Percentiles rank a stretch among this genome's conserved stretches.
These are phyloP conservation scores for Copidosoma aretas DNA, from an alignment of 2,888 invertebrate genomes.

Conservation along the genomic window DNA sequence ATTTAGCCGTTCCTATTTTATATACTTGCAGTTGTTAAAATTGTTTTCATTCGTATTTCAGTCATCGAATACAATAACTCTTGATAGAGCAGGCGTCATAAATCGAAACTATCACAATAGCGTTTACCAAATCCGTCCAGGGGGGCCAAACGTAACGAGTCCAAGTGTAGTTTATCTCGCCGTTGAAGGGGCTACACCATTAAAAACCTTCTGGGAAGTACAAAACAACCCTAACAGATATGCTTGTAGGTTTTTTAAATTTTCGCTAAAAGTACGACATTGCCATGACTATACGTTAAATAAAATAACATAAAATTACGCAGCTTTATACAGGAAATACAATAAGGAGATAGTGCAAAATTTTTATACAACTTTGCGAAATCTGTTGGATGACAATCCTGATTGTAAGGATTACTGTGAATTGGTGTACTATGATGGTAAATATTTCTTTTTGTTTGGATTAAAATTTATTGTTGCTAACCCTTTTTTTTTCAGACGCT, in stretches of 20 bases:
- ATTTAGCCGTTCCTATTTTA: no score
- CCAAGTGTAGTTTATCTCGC: constrained; percentile 61
- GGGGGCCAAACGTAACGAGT: constrained; percentile 41
- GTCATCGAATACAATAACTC: constrained; percentile 63
- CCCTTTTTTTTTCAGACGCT: constrained; percentile 42
- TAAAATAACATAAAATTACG: neutral
- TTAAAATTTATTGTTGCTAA: no score
- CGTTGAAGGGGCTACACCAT: constrained; percentile 71
- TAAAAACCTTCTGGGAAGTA: constrained; percentile 67
- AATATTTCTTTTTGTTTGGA: no score
- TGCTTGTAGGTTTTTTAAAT: constrained; percentile 54
- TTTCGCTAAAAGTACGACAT: constrained; percentile 50
- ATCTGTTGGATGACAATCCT: constrained; percentile 63
- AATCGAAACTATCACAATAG: constrained; percentile 68
- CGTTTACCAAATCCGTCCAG: constrained; percentile 67
- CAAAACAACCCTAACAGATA: constrained; percentile 52
- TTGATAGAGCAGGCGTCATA: constrained; percentile 69
- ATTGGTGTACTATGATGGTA: constrained; percentile 66
- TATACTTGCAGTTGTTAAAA: no score
- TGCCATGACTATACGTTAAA: constrained; percentile 13
- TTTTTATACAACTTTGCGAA: constrained; percentile 66
- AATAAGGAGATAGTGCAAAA: constrained; percentile 64
- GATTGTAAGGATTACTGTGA: constrained; percentile 66
- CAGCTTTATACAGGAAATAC: constrained; percentile 64
- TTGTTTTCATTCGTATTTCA: constrained; percentile 51